Percentiles rank a stretch among this genome's conserved stretches.
phyloP scores from a whole-genome alignment of 1,140 invertebrate species.

The Antheraea pernyi region DNA sequence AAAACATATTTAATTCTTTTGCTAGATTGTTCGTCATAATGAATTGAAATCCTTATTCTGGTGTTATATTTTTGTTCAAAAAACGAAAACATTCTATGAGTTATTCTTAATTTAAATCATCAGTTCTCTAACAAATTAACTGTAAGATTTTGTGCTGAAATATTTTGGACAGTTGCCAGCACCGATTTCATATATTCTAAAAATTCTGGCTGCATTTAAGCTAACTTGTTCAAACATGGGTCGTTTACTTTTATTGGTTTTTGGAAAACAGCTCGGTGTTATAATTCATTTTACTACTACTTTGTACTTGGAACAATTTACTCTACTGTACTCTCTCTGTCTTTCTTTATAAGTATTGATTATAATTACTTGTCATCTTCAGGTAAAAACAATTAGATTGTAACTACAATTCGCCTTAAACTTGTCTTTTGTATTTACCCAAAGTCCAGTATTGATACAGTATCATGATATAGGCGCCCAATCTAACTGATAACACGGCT shows the following conservation, averaged over 20 bases:
- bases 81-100: not conserved
- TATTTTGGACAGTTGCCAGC: conserved; percentile 32
- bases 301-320: too few relatives aligned
- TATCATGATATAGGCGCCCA: conserved; percentile 36
- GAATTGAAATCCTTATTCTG: too few relatives aligned
- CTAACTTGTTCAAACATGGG: not conserved
- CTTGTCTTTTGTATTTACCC: conserved; percentile 17
- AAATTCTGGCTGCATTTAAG: too few relatives aligned
- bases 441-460: conserved; percentile 39
- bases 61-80: too few relatives aligned
- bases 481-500: conserved; percentile 29
- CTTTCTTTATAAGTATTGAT: too few relatives aligned
- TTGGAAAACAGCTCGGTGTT: not conserved
- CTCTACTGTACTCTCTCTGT: too few relatives aligned
- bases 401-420: conserved; percentile 31
- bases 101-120: not conserved
- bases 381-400: not conserved
- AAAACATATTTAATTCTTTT: not conserved
- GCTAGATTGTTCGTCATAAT: too few relatives aligned
- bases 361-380: too few relatives aligned
- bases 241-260: not conserved
- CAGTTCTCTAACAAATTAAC: not conserved
- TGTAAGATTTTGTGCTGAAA: conserved; percentile 9
- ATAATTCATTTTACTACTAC: not conserved
- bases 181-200: conserved; percentile 18